Evolutionary conservation across 2,113 vertebrate species (phyloP).

Genomic region (Chitala chitala): DNA sequence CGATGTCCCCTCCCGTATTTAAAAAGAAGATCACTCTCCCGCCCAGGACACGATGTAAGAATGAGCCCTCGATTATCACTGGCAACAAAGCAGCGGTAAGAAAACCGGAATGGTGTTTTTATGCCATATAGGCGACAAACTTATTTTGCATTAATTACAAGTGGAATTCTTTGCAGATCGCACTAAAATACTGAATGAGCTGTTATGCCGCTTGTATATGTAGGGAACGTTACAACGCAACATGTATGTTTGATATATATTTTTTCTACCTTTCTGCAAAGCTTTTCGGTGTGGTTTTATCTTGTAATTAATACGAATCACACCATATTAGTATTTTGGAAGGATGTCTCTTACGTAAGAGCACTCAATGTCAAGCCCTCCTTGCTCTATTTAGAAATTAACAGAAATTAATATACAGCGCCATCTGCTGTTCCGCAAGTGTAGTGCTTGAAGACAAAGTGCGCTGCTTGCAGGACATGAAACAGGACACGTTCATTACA

Average conservation of each 20-base stretch:
- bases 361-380: constrained; percentile 12
- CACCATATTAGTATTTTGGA: not conserved
- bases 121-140: not conserved
- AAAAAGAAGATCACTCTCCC: not conserved
- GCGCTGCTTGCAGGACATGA: no score
- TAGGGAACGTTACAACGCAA: no score
- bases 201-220: not conserved
- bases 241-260: no score
- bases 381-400: not conserved
- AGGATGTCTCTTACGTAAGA: not conserved
- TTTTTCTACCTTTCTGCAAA: not conserved
- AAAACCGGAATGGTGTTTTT: not conserved
- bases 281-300: not conserved
- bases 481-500: not conserved
- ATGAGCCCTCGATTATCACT: not conserved
- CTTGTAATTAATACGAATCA: not conserved
- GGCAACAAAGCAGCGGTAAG: not conserved
- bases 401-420: constrained; percentile 6
- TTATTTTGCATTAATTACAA: no score
- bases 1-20: not conserved
- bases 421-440: constrained; percentile 18
- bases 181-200: no score
- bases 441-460: not conserved
- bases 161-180: no score
- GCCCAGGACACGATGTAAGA: not conserved